phyloP scores from a whole-genome alignment of 2,888 invertebrate genomes.

The Venustoraphidia nigricollis region DNA sequence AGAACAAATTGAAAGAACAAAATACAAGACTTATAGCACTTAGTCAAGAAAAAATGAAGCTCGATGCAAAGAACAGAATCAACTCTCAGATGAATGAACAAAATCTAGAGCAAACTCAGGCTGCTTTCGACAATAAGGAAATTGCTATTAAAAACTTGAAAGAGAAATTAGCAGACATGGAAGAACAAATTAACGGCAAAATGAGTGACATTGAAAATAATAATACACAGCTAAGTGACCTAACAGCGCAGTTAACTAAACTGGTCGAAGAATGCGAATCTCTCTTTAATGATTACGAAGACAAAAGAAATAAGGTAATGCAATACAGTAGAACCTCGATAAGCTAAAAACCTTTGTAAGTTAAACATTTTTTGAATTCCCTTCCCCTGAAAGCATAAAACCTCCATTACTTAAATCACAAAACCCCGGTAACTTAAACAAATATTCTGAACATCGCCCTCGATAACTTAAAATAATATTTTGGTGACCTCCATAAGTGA shows the following conservation, averaged over 20 bases:
- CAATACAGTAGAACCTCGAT: too few relatives aligned
- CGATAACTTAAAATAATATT: too few relatives aligned
- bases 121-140: slow-evolving; percentile 52
- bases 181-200: slow-evolving; percentile 63
- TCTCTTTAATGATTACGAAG: slow-evolving; percentile 51
- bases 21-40: slow-evolving; percentile 65
- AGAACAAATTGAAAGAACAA: slow-evolving; percentile 68
- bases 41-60: slow-evolving; percentile 68
- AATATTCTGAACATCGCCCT: too few relatives aligned
- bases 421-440: too few relatives aligned
- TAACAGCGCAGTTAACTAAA: slow-evolving; percentile 48
- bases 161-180: slow-evolving; percentile 58
- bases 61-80: slow-evolving; percentile 55
- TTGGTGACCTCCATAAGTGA: too few relatives aligned
- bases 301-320: slow-evolving; percentile 37
- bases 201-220: slow-evolving; percentile 68
- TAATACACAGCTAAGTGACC: slow-evolving; percentile 57
- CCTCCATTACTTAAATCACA: too few relatives aligned
- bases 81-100: slow-evolving; percentile 30
- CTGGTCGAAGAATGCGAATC: slow-evolving; percentile 53
- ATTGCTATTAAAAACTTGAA: slow-evolving; percentile 40
- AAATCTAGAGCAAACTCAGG: slow-evolving; percentile 36
- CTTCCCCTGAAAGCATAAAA: too few relatives aligned
- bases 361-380: too few relatives aligned
- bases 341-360: too few relatives aligned